These are phyloP conservation scores for Neomonachus schauinslandi DNA, from an alignment of 2,113 vertebrate genomes.

Conservation along the genomic window DNA sequence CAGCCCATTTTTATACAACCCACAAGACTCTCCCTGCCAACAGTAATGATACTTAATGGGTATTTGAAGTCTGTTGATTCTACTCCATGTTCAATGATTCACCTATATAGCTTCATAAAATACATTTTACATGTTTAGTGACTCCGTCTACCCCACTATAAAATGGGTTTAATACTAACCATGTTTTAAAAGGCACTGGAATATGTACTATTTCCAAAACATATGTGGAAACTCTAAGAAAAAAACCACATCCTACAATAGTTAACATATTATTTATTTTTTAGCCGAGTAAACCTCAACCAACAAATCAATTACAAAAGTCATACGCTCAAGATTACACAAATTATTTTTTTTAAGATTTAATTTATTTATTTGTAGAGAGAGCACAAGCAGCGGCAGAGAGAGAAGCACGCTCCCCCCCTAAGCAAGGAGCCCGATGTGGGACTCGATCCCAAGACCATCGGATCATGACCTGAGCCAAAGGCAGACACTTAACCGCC, in stretches of 20 bases:
- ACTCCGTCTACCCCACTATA: constrained; percentile 43
- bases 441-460: neutral
- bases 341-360: neutral
- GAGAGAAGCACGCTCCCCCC: neutral
- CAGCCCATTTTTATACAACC: constrained; percentile 9
- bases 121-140: constrained; percentile 46
- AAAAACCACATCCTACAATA: neutral
- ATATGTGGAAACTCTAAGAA: neutral
- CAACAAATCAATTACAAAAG: constrained; percentile 21
- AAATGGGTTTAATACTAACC: constrained; percentile 27
- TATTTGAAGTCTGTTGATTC: constrained; percentile 28
- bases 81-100: constrained; percentile 20
- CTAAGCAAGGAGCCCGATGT: neutral
- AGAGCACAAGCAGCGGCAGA: neutral
- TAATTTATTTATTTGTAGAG: neutral
- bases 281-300: neutral
- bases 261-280: constrained; percentile 12
- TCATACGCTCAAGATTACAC: neutral
- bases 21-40: neutral
- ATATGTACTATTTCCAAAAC: constrained; percentile 59
- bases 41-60: neutral
- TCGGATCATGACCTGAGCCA: neutral
- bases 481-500: neutral
- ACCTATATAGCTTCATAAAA: constrained; percentile 19
- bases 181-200: constrained; percentile 8